Conservation (phyloP, 2,888 invertebrate species). For the Cenopis cana region DNA sequence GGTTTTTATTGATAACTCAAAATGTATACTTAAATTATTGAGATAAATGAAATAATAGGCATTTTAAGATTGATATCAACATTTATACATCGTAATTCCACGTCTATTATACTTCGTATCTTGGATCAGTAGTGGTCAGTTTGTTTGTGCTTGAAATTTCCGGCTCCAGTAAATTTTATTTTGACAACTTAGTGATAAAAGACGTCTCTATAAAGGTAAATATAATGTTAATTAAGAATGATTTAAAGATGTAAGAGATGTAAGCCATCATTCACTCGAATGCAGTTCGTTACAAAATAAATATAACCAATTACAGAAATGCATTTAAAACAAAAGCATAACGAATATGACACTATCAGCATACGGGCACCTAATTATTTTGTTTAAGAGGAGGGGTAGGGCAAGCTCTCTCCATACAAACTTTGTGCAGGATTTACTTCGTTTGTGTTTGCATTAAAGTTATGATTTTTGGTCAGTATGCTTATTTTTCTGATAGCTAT, state of each 20-base stretch:
- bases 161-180: constrained; percentile 3
- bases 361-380: constrained; percentile 7
- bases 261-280: not conserved
- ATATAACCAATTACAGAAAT: not conserved
- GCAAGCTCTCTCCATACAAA: no score
- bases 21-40: constrained; percentile 21
- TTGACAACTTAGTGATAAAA: not conserved
- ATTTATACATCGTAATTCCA: constrained; percentile 2
- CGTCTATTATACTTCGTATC: constrained; percentile 23
- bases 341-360: constrained; percentile 4
- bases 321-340: constrained; percentile 8
- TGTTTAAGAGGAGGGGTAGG: no score
- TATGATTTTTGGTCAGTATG: no score
- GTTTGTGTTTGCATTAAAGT: no score
- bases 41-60: constrained; percentile 26
- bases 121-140: not conserved
- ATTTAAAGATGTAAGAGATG: not conserved
- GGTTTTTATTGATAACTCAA: constrained; percentile 37
- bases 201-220: not conserved
- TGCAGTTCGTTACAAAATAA: not conserved
- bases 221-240: not conserved
- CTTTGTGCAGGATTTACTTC: no score
- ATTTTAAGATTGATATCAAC: constrained; percentile 25
- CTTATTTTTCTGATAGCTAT: no score
- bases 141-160: constrained; percentile 4